Percentiles rank a stretch among this genome's conserved stretches.
phyloP scores from a whole-genome alignment of 1,140 invertebrate species.

The Steinernema khuongi region DNA sequence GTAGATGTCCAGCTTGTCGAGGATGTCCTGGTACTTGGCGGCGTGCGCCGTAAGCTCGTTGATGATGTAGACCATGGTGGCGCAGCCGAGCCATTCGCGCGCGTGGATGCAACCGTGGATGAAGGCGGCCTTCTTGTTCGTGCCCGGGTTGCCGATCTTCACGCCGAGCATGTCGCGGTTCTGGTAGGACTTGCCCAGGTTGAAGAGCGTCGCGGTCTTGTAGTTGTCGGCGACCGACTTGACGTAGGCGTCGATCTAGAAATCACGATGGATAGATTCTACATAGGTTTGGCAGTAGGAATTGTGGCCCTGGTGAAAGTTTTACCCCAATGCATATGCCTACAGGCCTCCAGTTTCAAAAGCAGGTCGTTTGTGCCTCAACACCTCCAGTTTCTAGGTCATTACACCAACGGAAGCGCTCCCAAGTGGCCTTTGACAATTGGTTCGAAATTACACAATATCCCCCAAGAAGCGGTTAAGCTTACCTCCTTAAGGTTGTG shows the following conservation, averaged over 20 bases:
- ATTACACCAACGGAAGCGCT: too few species aligned
- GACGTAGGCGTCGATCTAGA: conserved; percentile 18
- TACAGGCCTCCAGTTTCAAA: too few species aligned
- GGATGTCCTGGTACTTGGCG: conserved; percentile 13
- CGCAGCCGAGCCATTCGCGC: conserved; percentile 26
- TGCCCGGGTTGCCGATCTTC: conserved; percentile 4
- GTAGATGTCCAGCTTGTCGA: conserved; percentile 13
- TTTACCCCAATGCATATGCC: too few species aligned
- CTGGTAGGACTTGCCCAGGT: conserved; percentile 10
- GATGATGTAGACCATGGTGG: conserved; percentile 28
- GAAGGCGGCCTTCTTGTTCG: neutral
- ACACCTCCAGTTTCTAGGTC: too few species aligned
- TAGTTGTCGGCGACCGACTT: conserved; percentile 7
- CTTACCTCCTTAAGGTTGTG: conserved; percentile 21
- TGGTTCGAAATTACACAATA: too few species aligned
- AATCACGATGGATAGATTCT: too few species aligned
- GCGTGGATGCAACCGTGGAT: conserved; percentile 26
- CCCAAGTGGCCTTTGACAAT: too few species aligned
- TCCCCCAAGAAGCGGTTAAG: too few species aligned
- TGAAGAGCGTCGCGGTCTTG: neutral
- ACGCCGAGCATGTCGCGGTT: conserved; percentile 3
- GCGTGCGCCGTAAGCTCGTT: conserved; percentile 23
- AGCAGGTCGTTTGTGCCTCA: too few species aligned
- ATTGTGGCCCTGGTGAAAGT: too few species aligned
- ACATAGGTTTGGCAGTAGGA: neutral